A percentile compares a stretch with the other conserved stretches of the same genome.
These are phyloP conservation scores for Oceanodroma tethys DNA, from an alignment of 2,113 vertebrate genomes.

Conservation along the genomic window DNA sequence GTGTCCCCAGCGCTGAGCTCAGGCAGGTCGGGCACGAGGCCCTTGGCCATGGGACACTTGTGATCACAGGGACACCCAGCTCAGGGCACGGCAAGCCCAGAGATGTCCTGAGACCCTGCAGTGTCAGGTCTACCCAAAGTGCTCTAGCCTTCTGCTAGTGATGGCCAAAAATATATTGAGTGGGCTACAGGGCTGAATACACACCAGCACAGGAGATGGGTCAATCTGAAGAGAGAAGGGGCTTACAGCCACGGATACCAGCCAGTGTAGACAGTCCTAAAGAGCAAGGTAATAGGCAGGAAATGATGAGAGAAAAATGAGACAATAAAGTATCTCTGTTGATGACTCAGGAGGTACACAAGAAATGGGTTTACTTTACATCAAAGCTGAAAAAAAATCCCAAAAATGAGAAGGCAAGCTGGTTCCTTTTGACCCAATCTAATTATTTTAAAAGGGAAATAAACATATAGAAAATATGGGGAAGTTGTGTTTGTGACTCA, in stretches of 20 bases:
- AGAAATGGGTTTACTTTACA: neutral
- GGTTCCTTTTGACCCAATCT: neutral
- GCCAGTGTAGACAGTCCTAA: neutral
- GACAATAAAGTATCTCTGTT: neutral
- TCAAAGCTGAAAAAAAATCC: neutral
- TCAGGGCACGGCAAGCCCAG: rapidly evolving
- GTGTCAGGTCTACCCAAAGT: rapidly evolving
- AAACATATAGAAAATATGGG: neutral
- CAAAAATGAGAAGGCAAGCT: neutral
- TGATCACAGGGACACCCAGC: neutral
- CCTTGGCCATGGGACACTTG: rapidly evolving
- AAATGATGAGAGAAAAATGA: neutral
- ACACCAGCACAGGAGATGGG: neutral
- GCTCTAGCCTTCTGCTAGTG: neutral
- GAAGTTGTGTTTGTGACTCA: neutral
- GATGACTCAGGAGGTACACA: neutral
- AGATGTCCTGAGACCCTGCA: rapidly evolving
- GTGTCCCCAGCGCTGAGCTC: neutral
- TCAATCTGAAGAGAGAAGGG: neutral
- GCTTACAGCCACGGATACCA: neutral
- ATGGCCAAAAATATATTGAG: neutral
- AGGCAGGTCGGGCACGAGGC: rapidly evolving
- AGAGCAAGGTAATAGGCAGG: neutral
- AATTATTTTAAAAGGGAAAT: neutral
- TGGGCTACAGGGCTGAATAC: neutral